Percentiles rank a stretch among this genome's conserved stretches.
These are phyloP conservation scores for Indri indri DNA, from an alignment of 2,113 vertebrate species.

Conservation along the genomic window DNA sequence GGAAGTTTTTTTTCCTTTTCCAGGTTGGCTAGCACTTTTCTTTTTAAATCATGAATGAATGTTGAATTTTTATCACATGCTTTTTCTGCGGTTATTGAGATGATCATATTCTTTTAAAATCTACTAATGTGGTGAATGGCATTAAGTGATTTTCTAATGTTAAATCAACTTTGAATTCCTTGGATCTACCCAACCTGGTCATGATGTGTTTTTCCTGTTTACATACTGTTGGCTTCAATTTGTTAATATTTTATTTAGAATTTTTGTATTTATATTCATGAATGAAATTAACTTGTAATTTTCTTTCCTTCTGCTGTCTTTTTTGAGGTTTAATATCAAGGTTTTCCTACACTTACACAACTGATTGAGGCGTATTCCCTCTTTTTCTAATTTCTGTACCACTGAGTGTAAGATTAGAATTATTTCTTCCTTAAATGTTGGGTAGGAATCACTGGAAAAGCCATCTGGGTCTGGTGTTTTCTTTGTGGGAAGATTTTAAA, in stretches of 20 bases:
- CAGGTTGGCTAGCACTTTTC: neutral
- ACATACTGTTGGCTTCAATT: conserved; percentile 26
- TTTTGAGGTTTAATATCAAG: neutral
- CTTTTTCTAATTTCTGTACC: neutral
- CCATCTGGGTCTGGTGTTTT: conserved; percentile 9
- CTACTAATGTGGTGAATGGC: neutral
- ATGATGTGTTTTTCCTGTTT: conserved; percentile 26
- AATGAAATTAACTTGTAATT: conserved; percentile 37
- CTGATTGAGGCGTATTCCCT: neutral
- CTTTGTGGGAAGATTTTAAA: conserved; percentile 49
- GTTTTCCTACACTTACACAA: neutral
- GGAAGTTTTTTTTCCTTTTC: neutral
- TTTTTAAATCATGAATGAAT: conserved; percentile 13
- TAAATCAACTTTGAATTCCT: conserved; percentile 28
- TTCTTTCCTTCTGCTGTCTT: neutral
- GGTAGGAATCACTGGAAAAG: conserved; percentile 28
- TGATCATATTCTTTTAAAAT: neutral
- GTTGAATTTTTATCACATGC: conserved; percentile 8
- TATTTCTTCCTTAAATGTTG: conserved; percentile 1
- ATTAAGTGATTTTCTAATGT: conserved; percentile 25
- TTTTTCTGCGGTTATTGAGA: neutral
- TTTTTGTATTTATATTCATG: neutral
- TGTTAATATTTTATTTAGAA: conserved; percentile 34
- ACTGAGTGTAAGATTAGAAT: conserved; percentile 15
- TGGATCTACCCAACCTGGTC: neutral